Conservation (phyloP, 2,888 invertebrate species). For the Mellilla xanthometata region DNA sequence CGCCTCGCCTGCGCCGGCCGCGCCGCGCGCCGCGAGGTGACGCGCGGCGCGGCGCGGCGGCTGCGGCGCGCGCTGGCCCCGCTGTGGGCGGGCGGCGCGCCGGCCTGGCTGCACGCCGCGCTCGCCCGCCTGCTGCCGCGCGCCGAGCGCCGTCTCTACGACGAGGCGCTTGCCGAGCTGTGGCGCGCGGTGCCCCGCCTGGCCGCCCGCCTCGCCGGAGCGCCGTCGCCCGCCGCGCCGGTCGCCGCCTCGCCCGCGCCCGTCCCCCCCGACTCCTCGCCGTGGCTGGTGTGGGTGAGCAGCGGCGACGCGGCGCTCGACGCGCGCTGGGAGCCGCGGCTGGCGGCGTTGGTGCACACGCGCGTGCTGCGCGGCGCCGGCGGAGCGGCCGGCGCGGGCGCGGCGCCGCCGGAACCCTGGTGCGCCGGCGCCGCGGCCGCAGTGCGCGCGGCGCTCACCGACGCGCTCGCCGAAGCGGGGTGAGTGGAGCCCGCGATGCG, state of each 20-base stretch:
- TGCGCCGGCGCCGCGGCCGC: slow-evolving; percentile 45
- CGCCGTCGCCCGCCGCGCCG: slow-evolving; percentile 20
- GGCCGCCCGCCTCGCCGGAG: slow-evolving; percentile 41
- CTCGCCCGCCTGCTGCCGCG: slow-evolving; percentile 42
- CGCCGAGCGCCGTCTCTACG: slow-evolving; percentile 41
- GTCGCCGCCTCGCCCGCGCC: slow-evolving; percentile 23
- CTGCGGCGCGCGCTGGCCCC: slow-evolving; percentile 28
- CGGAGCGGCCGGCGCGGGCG: slow-evolving; percentile 29
- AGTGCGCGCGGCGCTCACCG: slow-evolving; percentile 50
- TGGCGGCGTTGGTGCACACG: slow-evolving; percentile 46
- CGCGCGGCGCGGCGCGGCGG: slow-evolving; percentile 24
- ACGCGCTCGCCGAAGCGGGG: slow-evolving; percentile 53
- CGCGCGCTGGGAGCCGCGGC: slow-evolving; percentile 46
- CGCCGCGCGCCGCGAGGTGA: slow-evolving; percentile 40
- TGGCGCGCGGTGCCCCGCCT: slow-evolving; percentile 46
- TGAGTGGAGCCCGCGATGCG: too few relatives aligned
- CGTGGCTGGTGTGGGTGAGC: slow-evolving; percentile 47
- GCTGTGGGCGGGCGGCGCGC: slow-evolving; percentile 33
- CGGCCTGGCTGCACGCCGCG: slow-evolving; percentile 50
- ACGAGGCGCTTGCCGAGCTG: slow-evolving; percentile 44
- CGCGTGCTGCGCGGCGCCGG: slow-evolving; percentile 43
- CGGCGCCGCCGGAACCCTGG: slow-evolving; percentile 45
- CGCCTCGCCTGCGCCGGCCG: slow-evolving; percentile 38
- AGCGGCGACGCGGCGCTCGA: slow-evolving; percentile 34
- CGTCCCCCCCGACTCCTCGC: slow-evolving; percentile 34